Evolutionary conservation across 2,888 invertebrate species (phyloP).

Genomic region (Subacronicta megacephala): DNA sequence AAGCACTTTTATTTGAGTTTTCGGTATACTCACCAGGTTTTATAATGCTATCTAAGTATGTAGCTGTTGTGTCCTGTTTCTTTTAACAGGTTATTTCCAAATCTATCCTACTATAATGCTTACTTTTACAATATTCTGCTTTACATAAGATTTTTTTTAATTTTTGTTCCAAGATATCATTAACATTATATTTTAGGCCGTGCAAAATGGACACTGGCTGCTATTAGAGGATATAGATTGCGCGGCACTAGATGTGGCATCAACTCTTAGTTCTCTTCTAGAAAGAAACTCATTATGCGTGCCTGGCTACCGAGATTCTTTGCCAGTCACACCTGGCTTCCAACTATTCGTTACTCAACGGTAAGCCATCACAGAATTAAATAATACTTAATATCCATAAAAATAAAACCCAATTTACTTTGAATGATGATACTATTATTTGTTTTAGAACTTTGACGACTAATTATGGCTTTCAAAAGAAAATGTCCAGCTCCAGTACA

Average conservation of each 20-base stretch:
- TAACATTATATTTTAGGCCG: conserved; percentile 89
- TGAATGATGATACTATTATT: conserved; percentile 13
- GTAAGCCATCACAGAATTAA: conserved; percentile 73
- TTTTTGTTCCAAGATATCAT: too few species aligned
- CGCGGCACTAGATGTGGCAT: conserved; percentile 97
- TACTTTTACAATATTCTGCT: too few species aligned
- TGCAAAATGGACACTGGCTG: conserved; percentile 96
- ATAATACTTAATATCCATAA: neutral
- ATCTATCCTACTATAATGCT: too few species aligned
- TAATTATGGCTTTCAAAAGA: conserved; percentile 90
- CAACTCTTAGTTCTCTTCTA: conserved; percentile 95
- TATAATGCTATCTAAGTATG: conserved; percentile 5
- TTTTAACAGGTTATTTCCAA: neutral
- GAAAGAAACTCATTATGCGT: conserved; percentile 95
- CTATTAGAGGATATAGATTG: conserved; percentile 98
- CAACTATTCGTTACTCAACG: conserved; percentile 97
- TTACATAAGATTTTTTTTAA: too few species aligned
- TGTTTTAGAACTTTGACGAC: conserved; percentile 89
- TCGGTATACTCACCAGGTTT: neutral
- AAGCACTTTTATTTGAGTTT: conserved; percentile 17
- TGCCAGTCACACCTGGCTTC: conserved; percentile 95
- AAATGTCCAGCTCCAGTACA: conserved; percentile 91
- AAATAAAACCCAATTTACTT: conserved; percentile 2
- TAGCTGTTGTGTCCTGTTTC: neutral
- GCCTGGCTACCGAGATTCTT: conserved; percentile 96